These are phyloP conservation scores for Hyalella azteca DNA, from an alignment of 2,888 invertebrate species.

Conservation along the genomic window DNA sequence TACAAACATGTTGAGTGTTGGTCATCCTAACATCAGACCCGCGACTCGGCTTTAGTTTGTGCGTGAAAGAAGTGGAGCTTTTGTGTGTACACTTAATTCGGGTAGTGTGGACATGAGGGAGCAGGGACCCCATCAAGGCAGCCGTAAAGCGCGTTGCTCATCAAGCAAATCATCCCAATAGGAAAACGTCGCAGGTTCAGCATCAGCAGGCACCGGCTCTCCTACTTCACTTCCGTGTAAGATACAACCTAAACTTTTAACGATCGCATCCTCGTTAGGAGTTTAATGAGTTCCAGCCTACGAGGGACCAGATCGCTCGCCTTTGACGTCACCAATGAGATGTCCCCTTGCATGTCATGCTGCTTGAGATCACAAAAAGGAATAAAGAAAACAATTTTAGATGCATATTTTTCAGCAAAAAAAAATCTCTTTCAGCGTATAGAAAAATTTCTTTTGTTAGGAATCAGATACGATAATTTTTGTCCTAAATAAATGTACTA, in stretches of 20 bases:
- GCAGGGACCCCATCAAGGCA: not conserved
- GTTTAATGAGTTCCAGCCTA: constrained; percentile 17
- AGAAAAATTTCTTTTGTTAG: no score
- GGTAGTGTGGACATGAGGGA: constrained; percentile 7
- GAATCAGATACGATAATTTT: no score
- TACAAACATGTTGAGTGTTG: no score
- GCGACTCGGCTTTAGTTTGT: no score
- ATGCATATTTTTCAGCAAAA: no score
- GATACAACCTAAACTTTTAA: constrained; percentile 34
- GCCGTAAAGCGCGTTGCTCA: constrained; percentile 4
- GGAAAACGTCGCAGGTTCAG: not conserved
- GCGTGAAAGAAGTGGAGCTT: no score
- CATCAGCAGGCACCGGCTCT: constrained; percentile 8
- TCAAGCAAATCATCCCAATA: constrained; percentile 25
- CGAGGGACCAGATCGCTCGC: constrained; percentile 8
- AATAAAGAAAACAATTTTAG: no score
- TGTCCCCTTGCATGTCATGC: no score
- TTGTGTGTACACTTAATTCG: constrained; percentile 24
- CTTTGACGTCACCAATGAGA: constrained; percentile 26
- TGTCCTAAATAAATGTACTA: no score
- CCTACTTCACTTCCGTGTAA: constrained; percentile 5
- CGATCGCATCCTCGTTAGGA: constrained; percentile 30
- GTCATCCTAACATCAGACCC: no score
- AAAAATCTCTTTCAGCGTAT: no score
- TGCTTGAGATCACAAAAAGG: no score